Base-by-base conservation (phyloP, 1,140 invertebrate species). In the Chrysomallon squamiferum region DNA sequence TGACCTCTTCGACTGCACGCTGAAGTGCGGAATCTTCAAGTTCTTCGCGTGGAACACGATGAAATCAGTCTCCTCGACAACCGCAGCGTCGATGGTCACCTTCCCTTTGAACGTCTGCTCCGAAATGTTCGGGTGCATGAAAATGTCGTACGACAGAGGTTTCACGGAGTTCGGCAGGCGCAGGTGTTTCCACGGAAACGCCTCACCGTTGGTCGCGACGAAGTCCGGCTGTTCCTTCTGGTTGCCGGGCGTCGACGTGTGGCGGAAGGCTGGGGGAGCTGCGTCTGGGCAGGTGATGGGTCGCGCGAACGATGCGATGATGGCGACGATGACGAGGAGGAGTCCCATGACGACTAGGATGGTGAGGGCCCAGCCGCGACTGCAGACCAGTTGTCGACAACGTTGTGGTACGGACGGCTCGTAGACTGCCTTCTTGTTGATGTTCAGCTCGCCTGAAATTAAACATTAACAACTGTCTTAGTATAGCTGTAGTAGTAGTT, bases 71-170 rank as follows among this genome's bases (percentile, higher is more conserved):
- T 94, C 91, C 81, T 92, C 89, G 74, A 92, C 91, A 50, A 95
- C 92, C 38, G 81, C 68, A 25, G 88, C 79, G 38, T 77, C 68
- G 67, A 89, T 88, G 33, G 78, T 79, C 6, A 89, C 86, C 54
- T 75, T 79, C 22, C 88, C 87, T 65, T 47, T 65, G 66, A 79
- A 82, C 43, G 49, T 62, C 52, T 93, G 89, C 35, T 93, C 95
- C 25, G 94, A 95, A 25, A 98, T 87, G 86, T 98, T 97, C 52
- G 96, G 95, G 87, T 97, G 95, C 63, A 98, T 91, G 78, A 91
- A 92, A 29, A 98, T 89, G 77, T 92, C 92, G 81, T 98, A 98
- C 68, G 92, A 90, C 68, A 91, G 87, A 29, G 96, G 96, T 77
- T 90, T 89, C 27, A 92, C 88, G 78, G 50, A 65, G 22, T 91